Percentiles rank a stretch among this genome's conserved stretches.
Conservation (phyloP, 53 echinoderm and acorn worm species). For the Echinarachnius parma region DNA sequence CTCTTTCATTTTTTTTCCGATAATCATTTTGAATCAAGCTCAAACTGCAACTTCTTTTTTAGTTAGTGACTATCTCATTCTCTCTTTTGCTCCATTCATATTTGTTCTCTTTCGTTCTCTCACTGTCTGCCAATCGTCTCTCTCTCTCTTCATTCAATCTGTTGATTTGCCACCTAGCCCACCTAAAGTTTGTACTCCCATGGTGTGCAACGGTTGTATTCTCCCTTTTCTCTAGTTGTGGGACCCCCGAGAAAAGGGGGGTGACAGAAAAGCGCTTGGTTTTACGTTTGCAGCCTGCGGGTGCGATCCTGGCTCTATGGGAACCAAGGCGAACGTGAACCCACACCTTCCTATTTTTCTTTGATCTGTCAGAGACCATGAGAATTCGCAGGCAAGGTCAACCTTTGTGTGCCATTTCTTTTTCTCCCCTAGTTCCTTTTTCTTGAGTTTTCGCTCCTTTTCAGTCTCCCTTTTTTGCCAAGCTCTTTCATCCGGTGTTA, state of each 20-base stretch:
- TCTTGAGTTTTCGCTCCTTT: too few relatives aligned
- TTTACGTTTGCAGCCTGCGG: constrained; percentile 3
- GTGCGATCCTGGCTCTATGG: constrained; percentile 28
- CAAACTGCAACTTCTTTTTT: neutral
- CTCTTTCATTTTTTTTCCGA: too few relatives aligned
- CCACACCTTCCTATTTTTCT: constrained; percentile 32
- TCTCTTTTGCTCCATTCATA: neutral
- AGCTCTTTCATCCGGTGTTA: constrained; percentile 46
- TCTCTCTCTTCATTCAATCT: neutral
- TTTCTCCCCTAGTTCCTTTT: too few relatives aligned
- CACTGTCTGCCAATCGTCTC: neutral
- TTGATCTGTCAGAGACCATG: constrained; percentile 20
- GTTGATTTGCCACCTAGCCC: neutral
- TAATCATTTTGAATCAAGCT: too few relatives aligned
- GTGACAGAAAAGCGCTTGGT: neutral
- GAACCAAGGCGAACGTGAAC: constrained; percentile 39
- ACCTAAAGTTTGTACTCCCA: neutral
- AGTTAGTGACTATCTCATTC: neutral
- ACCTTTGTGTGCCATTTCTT: constrained; percentile 28
- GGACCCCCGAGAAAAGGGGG: constrained; percentile 32
- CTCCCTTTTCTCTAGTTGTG: constrained; percentile 11
- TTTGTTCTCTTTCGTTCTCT: neutral
- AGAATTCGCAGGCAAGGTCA: constrained; percentile 37
- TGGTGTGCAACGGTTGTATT: too few relatives aligned
- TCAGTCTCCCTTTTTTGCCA: too few relatives aligned